These are phyloP conservation scores for Elaphurus davidianus DNA, from an alignment of 2,113 vertebrate genomes.

Conservation along the genomic window DNA sequence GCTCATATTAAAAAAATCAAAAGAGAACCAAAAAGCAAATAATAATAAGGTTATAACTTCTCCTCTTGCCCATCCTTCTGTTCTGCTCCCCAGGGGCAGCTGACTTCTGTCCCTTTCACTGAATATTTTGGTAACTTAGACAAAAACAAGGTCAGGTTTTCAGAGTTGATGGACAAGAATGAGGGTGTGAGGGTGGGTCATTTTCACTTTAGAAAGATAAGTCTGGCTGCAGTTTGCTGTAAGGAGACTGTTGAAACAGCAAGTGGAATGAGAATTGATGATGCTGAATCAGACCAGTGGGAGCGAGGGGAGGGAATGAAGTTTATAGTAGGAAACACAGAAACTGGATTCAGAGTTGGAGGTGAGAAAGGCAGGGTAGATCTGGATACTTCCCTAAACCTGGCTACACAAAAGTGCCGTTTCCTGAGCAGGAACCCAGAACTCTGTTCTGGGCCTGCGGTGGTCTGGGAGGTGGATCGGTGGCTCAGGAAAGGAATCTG, in stretches of 20 bases:
- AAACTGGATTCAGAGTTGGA: neutral
- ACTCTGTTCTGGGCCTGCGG: neutral
- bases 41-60: neutral
- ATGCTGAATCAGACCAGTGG: neutral
- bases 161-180: neutral
- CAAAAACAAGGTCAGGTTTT: neutral
- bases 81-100: neutral
- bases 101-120: neutral
- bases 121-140: neutral
- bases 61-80: neutral
- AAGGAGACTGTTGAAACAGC: neutral
- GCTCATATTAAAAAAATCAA: neutral
- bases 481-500: neutral
- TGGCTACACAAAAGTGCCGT: accelerated
- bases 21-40: neutral
- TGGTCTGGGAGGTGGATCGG: neutral
- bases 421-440: neutral
- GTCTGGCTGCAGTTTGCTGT: neutral
- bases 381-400: neutral
- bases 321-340: neutral
- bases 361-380: neutral
- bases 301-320: neutral
- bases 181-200: neutral
- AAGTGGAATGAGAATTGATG: neutral
- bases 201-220: neutral